Evolutionary conservation across 1,140 invertebrate genomes (phyloP), one percentile per base, ranked within the genome.

Genomic region (Olivierus martensii): DNA sequence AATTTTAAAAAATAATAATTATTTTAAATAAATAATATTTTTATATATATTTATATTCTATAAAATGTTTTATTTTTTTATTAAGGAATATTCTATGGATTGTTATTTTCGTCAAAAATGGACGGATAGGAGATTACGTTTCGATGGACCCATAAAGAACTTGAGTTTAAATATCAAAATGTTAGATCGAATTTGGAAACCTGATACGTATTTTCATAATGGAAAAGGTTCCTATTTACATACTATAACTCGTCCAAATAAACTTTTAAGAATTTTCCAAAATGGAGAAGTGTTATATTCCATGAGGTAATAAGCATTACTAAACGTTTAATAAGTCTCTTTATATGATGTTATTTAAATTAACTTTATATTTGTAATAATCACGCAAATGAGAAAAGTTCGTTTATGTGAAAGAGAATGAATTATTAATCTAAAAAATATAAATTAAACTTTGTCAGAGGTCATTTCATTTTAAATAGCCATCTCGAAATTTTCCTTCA

Each of bases 211-310:
- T 34, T 70, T 73, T 57, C 62, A 65, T 22, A 73, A 73, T 57
- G 70, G 70, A n/a, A 67, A 70, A 52, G 62, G 65, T 6, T 71
- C 71, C 5, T 71, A 69, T 56, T 57, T 73, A 34, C 93, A 96
- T 68, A 94, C 89, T 1, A 92, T 97, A 46, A 96, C 93, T 0
- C 84, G 84, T 5, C 92, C 91, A 1, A 98, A 98, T 69, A 93
- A 93, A 67, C 74, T 97, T 51, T 71, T 97, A 2, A 71, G 92
- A 49, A 85, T 96, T 46, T 65, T 72, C 36, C 61, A 72, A 66
- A 82, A 94, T 62, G 92, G 92, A 1, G 82, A 86, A 57, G 88
- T 97, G 57, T 74, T 94, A 14, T 95, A 94, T 67, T 96, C 91
- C 2, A 90, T 91, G 83, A 83, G 92, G 88, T 92, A 69, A 67